These are phyloP conservation scores for Platyscapa corneri DNA, from an alignment of 1,140 invertebrate genomes.

Conservation along the genomic window DNA sequence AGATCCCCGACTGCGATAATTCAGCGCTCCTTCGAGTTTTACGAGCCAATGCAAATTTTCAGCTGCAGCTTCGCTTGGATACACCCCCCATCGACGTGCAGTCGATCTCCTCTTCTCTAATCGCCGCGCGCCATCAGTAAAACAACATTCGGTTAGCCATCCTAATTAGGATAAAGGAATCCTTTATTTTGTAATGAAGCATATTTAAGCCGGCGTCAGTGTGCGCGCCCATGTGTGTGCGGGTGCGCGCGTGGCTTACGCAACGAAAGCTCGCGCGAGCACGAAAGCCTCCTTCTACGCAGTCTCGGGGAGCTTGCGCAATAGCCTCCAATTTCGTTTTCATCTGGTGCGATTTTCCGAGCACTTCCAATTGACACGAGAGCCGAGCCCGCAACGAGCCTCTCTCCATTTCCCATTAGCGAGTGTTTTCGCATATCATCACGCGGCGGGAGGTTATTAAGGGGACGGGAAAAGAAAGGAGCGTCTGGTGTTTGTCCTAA, in stretches of 20 bases:
- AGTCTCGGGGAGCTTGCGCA: neutral
- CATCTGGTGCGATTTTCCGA: neutral
- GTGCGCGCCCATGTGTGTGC: too few species aligned
- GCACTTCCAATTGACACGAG: neutral
- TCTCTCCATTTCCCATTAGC: too few species aligned
- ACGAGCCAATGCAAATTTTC: slow-evolving; percentile 15
- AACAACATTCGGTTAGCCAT: neutral
- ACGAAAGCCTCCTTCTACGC: too few species aligned
- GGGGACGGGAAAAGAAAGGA: neutral
- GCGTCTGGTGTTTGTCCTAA: neutral
- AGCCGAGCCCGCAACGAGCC: too few species aligned
- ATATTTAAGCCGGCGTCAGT: too few species aligned
- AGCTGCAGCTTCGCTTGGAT: neutral
- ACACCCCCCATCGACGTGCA: neutral
- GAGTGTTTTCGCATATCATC: neutral
- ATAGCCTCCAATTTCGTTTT: neutral
- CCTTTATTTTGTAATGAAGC: neutral
- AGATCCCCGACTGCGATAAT: slow-evolving; percentile 25
- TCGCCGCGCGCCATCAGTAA: neutral
- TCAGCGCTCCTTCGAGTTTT: neutral
- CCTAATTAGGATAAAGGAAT: slow-evolving; percentile 15
- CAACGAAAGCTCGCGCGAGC: slow-evolving; percentile 13
- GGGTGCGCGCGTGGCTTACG: neutral
- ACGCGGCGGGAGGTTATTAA: too few species aligned
- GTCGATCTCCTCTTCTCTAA: neutral